phyloP scores from a whole-genome alignment of 1,140 invertebrate genomes.

The Bombus fervidus region DNA sequence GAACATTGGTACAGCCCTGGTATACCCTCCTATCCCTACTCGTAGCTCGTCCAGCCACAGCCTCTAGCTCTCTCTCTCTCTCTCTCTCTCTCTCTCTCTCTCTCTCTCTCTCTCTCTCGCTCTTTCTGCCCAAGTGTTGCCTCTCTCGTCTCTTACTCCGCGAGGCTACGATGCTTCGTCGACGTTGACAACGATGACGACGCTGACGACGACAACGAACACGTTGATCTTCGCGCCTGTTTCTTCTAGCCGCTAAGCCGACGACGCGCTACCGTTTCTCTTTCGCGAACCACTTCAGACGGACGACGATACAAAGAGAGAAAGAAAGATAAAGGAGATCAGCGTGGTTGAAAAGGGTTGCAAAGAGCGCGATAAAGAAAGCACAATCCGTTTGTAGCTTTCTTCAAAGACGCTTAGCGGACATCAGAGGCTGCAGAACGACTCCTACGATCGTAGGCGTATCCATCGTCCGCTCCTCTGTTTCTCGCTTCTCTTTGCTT shows the following conservation, averaged over 20 bases:
- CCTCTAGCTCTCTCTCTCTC: slow-evolving; percentile 25
- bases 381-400: slow-evolving; percentile 23
- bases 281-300: not conserved
- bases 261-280: not conserved
- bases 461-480: not conserved
- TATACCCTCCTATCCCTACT: not conserved
- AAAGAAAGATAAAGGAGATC: not conserved
- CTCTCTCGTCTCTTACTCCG: slow-evolving; percentile 14
- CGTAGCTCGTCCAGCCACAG: slow-evolving; percentile 35
- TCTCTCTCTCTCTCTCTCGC: not conserved
- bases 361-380: slow-evolving; percentile 27
- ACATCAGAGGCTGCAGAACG: not conserved
- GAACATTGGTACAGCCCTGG: slow-evolving; percentile 37
- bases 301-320: not conserved
- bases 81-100: not conserved
- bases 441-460: not conserved
- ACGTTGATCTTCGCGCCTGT: slow-evolving; percentile 34
- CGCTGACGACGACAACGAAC: slow-evolving; percentile 29
- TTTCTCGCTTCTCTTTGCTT: not conserved
- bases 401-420: slow-evolving; percentile 26
- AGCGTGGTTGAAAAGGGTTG: slow-evolving; percentile 23
- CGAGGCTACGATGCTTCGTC: slow-evolving; percentile 20
- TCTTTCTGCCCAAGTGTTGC: not conserved
- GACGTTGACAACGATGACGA: slow-evolving; percentile 31
- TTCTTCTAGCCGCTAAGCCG: slow-evolving; percentile 39